Base-by-base conservation (phyloP, 92 coral and sea anemone species). In the Phymanthus crucifer region DNA sequence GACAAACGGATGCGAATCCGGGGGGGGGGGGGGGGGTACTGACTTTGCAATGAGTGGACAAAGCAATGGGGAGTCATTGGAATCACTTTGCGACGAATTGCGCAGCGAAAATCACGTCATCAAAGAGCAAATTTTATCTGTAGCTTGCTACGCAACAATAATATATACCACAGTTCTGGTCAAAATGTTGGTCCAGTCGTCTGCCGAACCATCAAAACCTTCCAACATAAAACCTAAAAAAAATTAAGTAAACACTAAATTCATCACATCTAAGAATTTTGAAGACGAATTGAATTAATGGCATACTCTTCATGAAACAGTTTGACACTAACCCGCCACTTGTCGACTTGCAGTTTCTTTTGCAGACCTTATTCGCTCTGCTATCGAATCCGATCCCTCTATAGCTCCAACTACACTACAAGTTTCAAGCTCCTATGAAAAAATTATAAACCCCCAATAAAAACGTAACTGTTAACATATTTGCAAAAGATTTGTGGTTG, bases 161-260 rank as follows among this genome's bases (percentile, higher is more conserved):
- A 61, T 61, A 61, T 97, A 57, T 69, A 96, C 99, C 90, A 89
- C 78, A 33, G 94, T 91, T 19, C 83, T 75, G 54, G 83, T 46
- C 77, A 96, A 68, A 32, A 89, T 72, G 31, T 72, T 40, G 14
- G 56, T 43, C 97, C 98, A 93, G 77, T 76, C 80, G 73, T 77
- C 89, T 37, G 77, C 21, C 74, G 83, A 75, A 11, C 87, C 73
- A 71, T 75, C 80, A 70, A 96, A 93, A 23, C 99, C 99, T 69
- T 96, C 93, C 58, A 96, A 56, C 13, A 91, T 91, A 85, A 96
- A 96, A 48, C 98, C 98, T 94, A 72, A 26, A 46, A 57, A 85
- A 37, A 2, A 78, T 31, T 45, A 19, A 48, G 4, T 12, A 32
- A 6, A 24, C 45, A 67, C 18, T 40, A 24, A 11, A 50, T 8